Evolutionary conservation across 2,888 invertebrate genomes (phyloP), one percentile per base, ranked within the genome.

Genomic region (Thera obeliscata): DNA sequence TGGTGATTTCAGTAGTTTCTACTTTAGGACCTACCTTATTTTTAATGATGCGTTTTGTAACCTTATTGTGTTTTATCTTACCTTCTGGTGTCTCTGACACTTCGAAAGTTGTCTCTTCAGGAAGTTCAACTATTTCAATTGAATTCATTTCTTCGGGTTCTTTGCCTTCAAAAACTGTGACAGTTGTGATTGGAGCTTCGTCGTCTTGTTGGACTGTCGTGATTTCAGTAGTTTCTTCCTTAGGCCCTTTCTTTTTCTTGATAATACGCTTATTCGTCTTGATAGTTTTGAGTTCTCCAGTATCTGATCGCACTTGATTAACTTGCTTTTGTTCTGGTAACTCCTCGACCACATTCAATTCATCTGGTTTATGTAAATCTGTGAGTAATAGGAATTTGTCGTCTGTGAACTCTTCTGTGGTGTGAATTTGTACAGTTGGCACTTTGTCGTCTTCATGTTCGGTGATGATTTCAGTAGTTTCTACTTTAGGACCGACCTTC

Each of bases 151-250:
- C 22, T 22, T 22, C 22, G 1, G 22, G 22, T 49, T 75, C 81
- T 50, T 76, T 60, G 62, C 70, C 64, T 61, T 75, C 74, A 0
- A 55, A 52, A 2, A 74, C 64, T 66, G 68, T 76, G 8, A 85
- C 82, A 6, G 83, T 82, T 0, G 82, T 83, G 70, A 81, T 77
- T 5, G 83, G 82, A 49, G 75, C 70, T 72, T 89, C 83, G 63
- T 89, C 89, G 81, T 90, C 81, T 75, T 83, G 89, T 78, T 71
- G 85, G 70, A 88, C 81, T 12, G 93, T 93, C 3, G 88, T 82
- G 41, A 88, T 89, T 79, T 89, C 90, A 2, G 94, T 91, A 38
- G 89, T 81, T 83, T 68, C 81, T 77, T 66, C 66, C 70, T 69
- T 79, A 46, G 73, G 73, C 0, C 77, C 79, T 58, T 86, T 70